Evolutionary conservation across 2,797 vertebrate genomes (phyloP).

Genomic region (Anas bahamensis): DNA sequence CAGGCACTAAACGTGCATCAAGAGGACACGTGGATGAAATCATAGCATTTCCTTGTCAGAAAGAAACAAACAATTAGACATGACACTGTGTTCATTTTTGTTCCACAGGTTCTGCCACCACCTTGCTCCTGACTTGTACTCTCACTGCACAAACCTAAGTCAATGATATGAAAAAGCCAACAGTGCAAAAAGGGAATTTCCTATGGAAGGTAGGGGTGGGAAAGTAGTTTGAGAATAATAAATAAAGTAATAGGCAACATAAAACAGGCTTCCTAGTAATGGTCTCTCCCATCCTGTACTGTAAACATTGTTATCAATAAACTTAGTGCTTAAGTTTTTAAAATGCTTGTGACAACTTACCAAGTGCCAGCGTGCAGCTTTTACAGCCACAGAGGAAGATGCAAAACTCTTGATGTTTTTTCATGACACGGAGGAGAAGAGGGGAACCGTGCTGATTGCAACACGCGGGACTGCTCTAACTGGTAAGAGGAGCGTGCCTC

Average conservation of each 20-base stretch:
- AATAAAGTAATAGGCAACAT: background rate
- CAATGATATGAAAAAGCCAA: background rate
- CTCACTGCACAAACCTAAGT: background rate
- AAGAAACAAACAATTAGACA: background rate
- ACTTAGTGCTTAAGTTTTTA: background rate
- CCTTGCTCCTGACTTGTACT: background rate
- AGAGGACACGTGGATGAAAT: background rate
- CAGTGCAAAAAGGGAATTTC: background rate
- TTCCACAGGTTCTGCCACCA: background rate
- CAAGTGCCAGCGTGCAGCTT: background rate
- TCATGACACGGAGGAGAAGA: background rate
- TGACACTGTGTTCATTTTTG: background rate
- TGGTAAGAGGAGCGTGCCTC: background rate
- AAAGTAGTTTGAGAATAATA: background rate
- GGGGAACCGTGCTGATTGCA: accelerated
- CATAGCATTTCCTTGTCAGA: background rate
- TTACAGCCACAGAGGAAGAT: background rate
- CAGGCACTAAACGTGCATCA: background rate
- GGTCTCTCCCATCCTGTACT: background rate
- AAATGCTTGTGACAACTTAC: background rate
- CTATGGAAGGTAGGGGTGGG: background rate
- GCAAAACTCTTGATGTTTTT: background rate
- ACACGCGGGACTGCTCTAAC: background rate
- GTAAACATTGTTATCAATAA: background rate
- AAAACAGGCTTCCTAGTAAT: background rate